Conservation (phyloP, 2,797 vertebrate genomes). For the Hirundo rustica region DNA sequence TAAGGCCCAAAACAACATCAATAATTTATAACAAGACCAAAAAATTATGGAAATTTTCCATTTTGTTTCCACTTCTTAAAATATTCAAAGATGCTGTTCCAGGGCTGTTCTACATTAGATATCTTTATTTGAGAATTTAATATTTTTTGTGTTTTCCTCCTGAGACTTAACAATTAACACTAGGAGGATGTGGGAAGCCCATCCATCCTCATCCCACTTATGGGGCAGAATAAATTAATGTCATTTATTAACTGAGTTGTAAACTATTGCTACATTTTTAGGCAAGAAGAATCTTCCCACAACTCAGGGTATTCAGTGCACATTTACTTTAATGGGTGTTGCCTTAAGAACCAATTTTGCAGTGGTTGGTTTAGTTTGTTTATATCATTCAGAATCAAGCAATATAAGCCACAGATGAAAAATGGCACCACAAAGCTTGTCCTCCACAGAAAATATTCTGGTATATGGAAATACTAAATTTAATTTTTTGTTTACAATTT, state of each 20-base stretch:
- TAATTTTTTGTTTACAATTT: conserved; percentile 25
- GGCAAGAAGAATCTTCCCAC: neutral
- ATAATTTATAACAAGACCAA: conserved; percentile 17
- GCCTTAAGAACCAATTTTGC: neutral
- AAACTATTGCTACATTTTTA: neutral
- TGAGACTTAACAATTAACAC: neutral
- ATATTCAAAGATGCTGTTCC: neutral
- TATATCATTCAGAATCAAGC: neutral
- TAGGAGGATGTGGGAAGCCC: neutral
- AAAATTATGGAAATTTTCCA: neutral
- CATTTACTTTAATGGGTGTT: neutral
- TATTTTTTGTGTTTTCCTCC: neutral
- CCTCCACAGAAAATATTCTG: neutral
- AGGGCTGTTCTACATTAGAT: neutral
- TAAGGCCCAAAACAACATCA: neutral
- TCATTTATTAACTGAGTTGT: neutral
- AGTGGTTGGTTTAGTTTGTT: neutral
- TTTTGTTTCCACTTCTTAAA: neutral
- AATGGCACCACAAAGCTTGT: conserved; percentile 36
- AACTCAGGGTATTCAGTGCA: neutral
- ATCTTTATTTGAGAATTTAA: neutral
- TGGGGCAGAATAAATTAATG: neutral
- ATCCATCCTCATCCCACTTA: neutral
- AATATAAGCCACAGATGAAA: conserved; percentile 27
- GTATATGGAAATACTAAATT: conserved; percentile 9